Conservation (phyloP, 2,888 invertebrate genomes). For the Chymomyza amoena region DNA sequence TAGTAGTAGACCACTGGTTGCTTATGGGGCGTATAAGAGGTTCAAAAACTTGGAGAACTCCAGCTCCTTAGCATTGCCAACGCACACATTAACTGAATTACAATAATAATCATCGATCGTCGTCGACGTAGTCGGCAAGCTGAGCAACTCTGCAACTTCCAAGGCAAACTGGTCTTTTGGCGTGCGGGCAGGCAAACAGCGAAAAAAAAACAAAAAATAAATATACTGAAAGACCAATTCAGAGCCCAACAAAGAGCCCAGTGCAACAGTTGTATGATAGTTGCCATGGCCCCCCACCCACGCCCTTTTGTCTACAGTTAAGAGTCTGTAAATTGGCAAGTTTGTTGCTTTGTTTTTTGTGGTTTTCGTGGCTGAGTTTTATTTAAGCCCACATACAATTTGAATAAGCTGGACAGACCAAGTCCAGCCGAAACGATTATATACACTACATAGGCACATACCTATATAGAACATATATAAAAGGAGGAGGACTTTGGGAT, state of each 20-base stretch:
- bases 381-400: conserved; percentile 5
- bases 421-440: conserved; percentile 50
- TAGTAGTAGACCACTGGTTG: not conserved
- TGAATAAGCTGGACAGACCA: conserved; percentile 37
- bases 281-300: not conserved
- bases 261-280: not conserved
- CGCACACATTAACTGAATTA: conserved; percentile 65
- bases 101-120: conserved; percentile 46
- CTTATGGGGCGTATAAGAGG: not conserved
- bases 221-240: not conserved
- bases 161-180: conserved; percentile 75
- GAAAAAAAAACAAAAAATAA: not conserved
- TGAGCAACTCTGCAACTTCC: conserved; percentile 57
- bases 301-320: not conserved
- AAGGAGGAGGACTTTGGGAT: no score
- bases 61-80: not conserved
- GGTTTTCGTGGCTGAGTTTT: not conserved
- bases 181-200: not conserved
- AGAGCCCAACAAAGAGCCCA: not conserved
- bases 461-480: no score
- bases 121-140: not conserved
- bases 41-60: not conserved
- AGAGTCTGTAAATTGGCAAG: not conserved
- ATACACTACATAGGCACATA: conserved; percentile 13
- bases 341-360: conserved; percentile 5